These are phyloP conservation scores for Spisula subtruncata DNA, from an alignment of 2,888 invertebrate species.

Conservation along the genomic window DNA sequence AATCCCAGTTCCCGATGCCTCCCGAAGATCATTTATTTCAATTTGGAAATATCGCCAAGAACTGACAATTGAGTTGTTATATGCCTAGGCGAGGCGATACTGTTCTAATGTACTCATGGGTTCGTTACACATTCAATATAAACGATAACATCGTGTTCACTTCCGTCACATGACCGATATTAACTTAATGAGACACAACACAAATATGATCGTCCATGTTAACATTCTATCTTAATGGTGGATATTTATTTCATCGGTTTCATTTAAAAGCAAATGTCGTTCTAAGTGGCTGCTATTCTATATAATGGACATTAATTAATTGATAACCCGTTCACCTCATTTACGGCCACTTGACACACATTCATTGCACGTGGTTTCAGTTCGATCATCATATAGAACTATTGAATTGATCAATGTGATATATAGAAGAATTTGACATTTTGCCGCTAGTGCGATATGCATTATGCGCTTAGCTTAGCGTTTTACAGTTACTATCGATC, in stretches of 20 bases:
- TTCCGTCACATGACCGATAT: not conserved
- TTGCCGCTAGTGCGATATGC: not conserved
- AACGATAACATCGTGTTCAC: too few species aligned
- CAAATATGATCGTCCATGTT: not conserved
- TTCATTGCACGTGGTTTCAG: not conserved
- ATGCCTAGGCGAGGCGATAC: too few species aligned
- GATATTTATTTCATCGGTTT: not conserved
- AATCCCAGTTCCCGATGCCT: too few species aligned
- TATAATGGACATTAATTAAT: not conserved
- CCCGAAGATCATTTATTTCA: too few species aligned
- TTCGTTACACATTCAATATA: too few species aligned
- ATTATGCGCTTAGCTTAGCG: not conserved
- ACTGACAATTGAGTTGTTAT: too few species aligned
- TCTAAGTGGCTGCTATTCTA: not conserved
- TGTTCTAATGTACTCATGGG: too few species aligned
- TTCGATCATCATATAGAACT: not conserved
- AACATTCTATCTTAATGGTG: not conserved
- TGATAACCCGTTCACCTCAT: not conserved
- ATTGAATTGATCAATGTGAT: not conserved
- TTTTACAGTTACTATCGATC: not conserved
- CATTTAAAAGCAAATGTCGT: not conserved
- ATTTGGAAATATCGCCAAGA: too few species aligned
- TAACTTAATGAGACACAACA: not conserved
- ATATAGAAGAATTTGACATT: not conserved
- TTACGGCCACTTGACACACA: not conserved